Evolutionary conservation across 2,888 invertebrate genomes (phyloP), one percentile per base, ranked within the genome.

Genomic region (Oscheius onirici): DNA sequence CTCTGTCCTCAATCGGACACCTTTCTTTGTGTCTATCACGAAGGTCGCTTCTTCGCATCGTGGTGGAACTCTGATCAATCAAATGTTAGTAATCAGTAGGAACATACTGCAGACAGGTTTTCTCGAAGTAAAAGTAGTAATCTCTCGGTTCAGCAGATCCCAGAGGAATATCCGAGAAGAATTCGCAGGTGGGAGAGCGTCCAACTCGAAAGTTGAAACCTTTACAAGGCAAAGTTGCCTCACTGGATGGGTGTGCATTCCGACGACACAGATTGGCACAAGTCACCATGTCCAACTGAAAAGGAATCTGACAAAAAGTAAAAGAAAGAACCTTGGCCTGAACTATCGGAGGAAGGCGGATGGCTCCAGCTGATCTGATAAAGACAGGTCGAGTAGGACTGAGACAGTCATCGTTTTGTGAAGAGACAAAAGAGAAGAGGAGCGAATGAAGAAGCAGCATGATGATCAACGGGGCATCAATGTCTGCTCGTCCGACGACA

Each of bases 121-220:
- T 78, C 34, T 80, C 77, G 55, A 65, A 80, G 61, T 72, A 78
- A 40, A 55, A 70, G 41, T 41, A 54, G n/a, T 17, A 24, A 2
- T 63, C 51, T 20, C 24, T 20, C 3, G 54, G 41, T 28, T 70
- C 63, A 26, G 61, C 26, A 11, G 41, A n/a, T 1, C n/a, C 13
- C 11, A 20, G 20, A 5, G 57, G 28, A 41, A 15, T 24, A 41
- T 68, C 49, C 2, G 76, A 70, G 61, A 81, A 80, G 61, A 83
- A 81, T 51, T 81, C 76, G 61, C 83, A 83, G 1, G 72, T 71
- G 0, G 81, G 81, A 51, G 70, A 72, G 28, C 74, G 57, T 1
- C 77, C 79, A n/a, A 77, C 75, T 15, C 77, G 72, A 60, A 75
- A 76, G 49, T 83, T 83, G 74, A 83, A 81, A 0, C 79, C 80